Base-by-base conservation (phyloP, 2,888 invertebrate species). In the Harmothoe impar region DNA sequence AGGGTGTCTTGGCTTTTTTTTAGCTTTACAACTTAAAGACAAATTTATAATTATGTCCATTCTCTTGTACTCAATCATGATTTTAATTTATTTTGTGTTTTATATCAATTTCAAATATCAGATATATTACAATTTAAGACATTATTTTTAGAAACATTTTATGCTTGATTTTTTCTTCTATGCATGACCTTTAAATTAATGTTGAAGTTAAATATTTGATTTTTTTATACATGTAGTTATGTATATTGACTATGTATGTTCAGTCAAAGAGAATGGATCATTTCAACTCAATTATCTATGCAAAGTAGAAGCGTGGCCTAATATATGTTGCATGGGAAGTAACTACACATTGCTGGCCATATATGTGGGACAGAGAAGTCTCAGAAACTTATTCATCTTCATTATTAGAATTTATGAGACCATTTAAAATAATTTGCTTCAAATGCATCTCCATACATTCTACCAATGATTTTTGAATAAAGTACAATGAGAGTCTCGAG, bases 241-340 rank as follows among this genome's bases (percentile, higher is more conserved):
- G 43, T 43, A 10, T 7, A 43, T 43, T 43, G 43, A 10, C 10
- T 43, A 43, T 7, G 43, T n/a, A n/a, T n/a, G 31, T 17, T 23
- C 35, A 35, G 43, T 81, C 81, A 81, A 81, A 81, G 81, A 81
- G 81, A 81, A 81, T 81, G 81, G 81, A 81, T 33, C 10, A 0
- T 81, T 81, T 33, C 43, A 81, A 81, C 81, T 35, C 20, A 81
- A 72, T 33, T 33, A 35, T 43, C 33, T 81, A 81, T 81, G 81
- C 81, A 35, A 81, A 81, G 25, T 81, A 35, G 81, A 81, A 81
- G 81, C 81, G 81, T 35, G 81, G 81, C 81, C 81, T 81, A 81
- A n/a, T 43, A 81, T 33, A 33, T 81, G 81, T 81, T 43, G 81
- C 81, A 81, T 81, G 81, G 81, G 31, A 25, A 31, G 35, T 43